Percentiles rank a stretch among this genome's conserved stretches.
Evolutionary conservation across 2,888 invertebrate species (phyloP).

Genomic region (Cantharis rustica): DNA sequence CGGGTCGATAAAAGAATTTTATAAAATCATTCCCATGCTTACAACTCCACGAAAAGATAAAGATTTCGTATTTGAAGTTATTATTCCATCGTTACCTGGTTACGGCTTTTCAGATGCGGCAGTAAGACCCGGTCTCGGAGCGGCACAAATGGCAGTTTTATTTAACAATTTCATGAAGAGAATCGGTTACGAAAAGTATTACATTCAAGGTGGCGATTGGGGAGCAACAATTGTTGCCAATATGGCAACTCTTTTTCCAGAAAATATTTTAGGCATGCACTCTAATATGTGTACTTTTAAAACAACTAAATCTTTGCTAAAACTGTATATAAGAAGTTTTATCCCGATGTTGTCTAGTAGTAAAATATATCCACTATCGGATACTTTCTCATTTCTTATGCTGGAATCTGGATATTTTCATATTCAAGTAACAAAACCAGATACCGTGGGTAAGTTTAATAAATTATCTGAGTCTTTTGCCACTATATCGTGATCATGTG

Average conservation of each 20-base stretch:
- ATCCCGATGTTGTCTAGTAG: constrained; percentile 45
- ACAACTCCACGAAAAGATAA: constrained; percentile 57
- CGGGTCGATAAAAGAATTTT: constrained; percentile 83
- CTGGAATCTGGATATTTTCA: constrained; percentile 71
- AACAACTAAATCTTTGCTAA: constrained; percentile 22
- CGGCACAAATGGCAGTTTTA: constrained; percentile 55
- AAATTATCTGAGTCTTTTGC: neutral
- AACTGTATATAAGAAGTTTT: constrained; percentile 25
- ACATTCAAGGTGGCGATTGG: constrained; percentile 82
- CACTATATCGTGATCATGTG: neutral
- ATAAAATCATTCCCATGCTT: constrained; percentile 72
- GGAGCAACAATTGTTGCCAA: constrained; percentile 66
- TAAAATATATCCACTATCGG: constrained; percentile 58
- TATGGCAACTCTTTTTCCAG: constrained; percentile 68
- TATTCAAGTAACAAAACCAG: constrained; percentile 86
- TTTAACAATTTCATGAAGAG: constrained; percentile 71
- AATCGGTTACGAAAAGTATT: constrained; percentile 68
- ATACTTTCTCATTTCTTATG: constrained; percentile 55
- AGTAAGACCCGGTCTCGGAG: constrained; percentile 60
- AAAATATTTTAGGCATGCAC: constrained; percentile 61
- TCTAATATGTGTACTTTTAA: constrained; percentile 38
- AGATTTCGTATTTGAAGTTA: constrained; percentile 69
- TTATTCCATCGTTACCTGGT: constrained; percentile 62
- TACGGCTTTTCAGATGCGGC: constrained; percentile 62
- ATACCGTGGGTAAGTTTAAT: constrained; percentile 71